Evolutionary conservation across 2,888 invertebrate genomes (phyloP).

Genomic region (Gymnocheta viridis): DNA sequence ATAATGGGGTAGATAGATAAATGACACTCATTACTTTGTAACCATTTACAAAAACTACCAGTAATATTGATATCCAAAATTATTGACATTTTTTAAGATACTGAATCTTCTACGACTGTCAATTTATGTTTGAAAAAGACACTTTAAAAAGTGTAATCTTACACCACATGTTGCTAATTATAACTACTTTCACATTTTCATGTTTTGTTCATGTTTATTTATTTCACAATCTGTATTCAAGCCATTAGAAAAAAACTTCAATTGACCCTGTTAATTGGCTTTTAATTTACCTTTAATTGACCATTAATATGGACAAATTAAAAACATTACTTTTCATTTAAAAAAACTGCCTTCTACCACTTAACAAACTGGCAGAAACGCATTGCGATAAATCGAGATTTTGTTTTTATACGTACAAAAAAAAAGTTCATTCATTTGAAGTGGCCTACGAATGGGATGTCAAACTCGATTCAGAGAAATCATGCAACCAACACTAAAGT

Average conservation of each 20-base stretch:
- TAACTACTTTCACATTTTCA: conserved; percentile 31
- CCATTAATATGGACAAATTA: conserved; percentile 48
- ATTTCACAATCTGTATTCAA: conserved; percentile 14
- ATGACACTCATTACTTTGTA: no score
- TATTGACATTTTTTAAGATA: no score
- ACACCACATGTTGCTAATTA: not conserved
- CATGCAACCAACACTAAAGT: conserved; percentile 26
- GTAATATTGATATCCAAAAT: no score
- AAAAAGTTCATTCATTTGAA: conserved; percentile 27
- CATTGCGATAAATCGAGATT: conserved; percentile 26
- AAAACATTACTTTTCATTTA: conserved; percentile 31
- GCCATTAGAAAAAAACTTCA: conserved; percentile 45
- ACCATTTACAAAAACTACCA: no score
- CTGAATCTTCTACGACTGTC: no score
- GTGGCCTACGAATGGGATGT: conserved; percentile 7
- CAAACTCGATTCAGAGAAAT: conserved; percentile 15
- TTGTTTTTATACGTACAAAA: conserved; percentile 6
- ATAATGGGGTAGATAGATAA: no score
- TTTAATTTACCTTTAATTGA: conserved; percentile 56
- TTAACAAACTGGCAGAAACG: not conserved
- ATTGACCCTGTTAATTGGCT: conserved; percentile 50
- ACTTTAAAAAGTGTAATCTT: not conserved
- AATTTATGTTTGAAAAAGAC: no score
- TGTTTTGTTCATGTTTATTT: not conserved
- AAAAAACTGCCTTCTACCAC: conserved; percentile 5